Percentiles rank a stretch among this genome's conserved stretches.
These are phyloP conservation scores for Ictalurus furcatus DNA, from an alignment of 2,113 vertebrate genomes.

Conservation along the genomic window DNA sequence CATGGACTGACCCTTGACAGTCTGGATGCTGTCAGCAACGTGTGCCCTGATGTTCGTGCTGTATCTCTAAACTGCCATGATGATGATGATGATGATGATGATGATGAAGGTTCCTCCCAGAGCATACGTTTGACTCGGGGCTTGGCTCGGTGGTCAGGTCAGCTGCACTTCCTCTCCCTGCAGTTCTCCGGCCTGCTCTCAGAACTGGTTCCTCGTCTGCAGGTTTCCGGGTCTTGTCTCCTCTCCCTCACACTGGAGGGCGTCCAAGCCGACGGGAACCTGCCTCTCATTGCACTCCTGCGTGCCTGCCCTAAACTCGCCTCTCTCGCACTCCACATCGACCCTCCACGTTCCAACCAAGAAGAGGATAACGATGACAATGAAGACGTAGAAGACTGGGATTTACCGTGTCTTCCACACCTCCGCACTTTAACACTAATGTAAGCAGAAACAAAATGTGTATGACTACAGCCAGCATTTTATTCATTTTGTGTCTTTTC, in stretches of 20 bases:
- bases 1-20: conserved; percentile 58
- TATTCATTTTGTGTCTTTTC: not conserved
- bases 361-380: conserved; percentile 39
- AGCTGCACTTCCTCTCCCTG: conserved; percentile 64
- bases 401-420: conserved; percentile 62
- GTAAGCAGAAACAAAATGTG: conserved; percentile 56
- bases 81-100: not conserved
- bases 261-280: conserved; percentile 60
- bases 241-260: conserved; percentile 69
- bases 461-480: not conserved
- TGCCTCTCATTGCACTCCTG: conserved; percentile 62
- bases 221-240: conserved; percentile 60
- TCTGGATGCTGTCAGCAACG: conserved; percentile 55
- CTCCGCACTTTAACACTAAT: conserved; percentile 66
- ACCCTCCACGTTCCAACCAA: conserved; percentile 54
- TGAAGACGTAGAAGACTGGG: conserved; percentile 38
- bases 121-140: conserved; percentile 52
- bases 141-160: conserved; percentile 62
- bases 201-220: conserved; percentile 60
- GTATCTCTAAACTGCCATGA: conserved; percentile 60
- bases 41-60: conserved; percentile 66
- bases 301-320: conserved; percentile 65
- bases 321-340: conserved; percentile 63
- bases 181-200: conserved; percentile 58
- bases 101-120: conserved; percentile 23